phyloP scores from a whole-genome alignment of 2,113 vertebrate genomes.

The Alethe diademata region DNA sequence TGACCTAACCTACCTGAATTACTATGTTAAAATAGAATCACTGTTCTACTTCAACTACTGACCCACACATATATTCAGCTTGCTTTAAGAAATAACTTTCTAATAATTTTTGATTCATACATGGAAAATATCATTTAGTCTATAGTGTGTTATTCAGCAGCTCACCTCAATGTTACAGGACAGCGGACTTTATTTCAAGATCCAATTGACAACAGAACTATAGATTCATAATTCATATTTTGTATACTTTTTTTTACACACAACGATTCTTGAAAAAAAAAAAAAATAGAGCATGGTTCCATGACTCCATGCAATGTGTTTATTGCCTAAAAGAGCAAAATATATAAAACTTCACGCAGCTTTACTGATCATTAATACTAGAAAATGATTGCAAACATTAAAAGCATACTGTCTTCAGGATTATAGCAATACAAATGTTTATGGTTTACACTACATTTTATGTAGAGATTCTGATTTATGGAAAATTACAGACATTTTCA shows the following conservation, averaged over 20 bases:
- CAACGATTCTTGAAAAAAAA: not conserved
- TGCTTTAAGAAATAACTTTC: constrained; percentile 6
- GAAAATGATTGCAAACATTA: not conserved
- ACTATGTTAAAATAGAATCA: not conserved
- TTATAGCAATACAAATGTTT: not conserved
- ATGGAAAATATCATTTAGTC: not conserved
- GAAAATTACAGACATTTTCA: not conserved
- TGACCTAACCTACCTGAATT: constrained; percentile 13
- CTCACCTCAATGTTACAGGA: not conserved
- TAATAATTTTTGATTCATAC: not conserved
- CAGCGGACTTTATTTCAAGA: not conserved
- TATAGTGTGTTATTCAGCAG: not conserved
- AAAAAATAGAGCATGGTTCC: not conserved
- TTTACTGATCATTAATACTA: not conserved
- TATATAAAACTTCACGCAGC: not conserved
- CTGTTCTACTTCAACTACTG: not conserved
- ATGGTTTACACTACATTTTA: not conserved
- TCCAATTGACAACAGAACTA: not conserved
- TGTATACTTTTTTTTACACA: not conserved
- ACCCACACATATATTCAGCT: not conserved
- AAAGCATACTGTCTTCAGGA: not conserved
- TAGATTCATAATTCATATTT: not conserved
- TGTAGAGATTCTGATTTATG: not conserved
- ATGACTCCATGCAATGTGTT: not conserved
- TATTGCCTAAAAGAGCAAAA: not conserved